phyloP scores from a whole-genome alignment of 2,113 vertebrate species.

The Deroptyus accipitrinus region DNA sequence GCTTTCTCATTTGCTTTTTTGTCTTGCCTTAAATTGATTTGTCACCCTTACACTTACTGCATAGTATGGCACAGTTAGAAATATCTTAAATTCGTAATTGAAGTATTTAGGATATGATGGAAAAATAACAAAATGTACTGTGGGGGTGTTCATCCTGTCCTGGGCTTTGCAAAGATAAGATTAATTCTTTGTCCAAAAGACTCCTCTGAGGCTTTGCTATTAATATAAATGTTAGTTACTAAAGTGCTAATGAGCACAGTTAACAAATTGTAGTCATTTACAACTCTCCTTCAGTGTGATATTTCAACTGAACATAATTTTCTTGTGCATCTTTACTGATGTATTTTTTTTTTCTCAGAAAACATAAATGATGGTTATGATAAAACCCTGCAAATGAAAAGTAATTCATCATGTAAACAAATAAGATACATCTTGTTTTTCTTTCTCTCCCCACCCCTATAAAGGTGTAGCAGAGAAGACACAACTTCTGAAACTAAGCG shows the following conservation, averaged over 20 bases:
- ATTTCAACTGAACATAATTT: not conserved
- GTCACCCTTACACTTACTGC: not conserved
- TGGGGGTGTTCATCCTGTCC: not conserved
- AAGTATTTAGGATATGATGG: not conserved
- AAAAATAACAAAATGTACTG: not conserved
- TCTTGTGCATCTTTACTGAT: not conserved
- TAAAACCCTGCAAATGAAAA: not conserved
- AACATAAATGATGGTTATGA: not conserved
- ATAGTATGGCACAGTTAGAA: not conserved
- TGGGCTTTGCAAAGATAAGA: not conserved
- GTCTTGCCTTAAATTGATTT: not conserved
- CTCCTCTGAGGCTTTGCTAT: not conserved
- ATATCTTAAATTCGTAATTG: not conserved
- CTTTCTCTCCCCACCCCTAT: not conserved
- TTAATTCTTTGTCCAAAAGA: not conserved
- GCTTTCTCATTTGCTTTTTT: not conserved
- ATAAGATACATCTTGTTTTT: not conserved
- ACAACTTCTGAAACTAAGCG: slow-evolving; percentile 93
- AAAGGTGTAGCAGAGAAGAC: slow-evolving; percentile 97
- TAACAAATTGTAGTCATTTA: not conserved
- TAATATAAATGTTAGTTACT: not conserved
- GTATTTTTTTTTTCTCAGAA: not conserved
- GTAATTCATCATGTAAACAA: accelerated
- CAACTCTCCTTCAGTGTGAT: not conserved
- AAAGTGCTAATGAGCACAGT: not conserved